These are phyloP conservation scores for Pseudococcus viburni DNA, from an alignment of 2,888 invertebrate species.

Conservation along the genomic window DNA sequence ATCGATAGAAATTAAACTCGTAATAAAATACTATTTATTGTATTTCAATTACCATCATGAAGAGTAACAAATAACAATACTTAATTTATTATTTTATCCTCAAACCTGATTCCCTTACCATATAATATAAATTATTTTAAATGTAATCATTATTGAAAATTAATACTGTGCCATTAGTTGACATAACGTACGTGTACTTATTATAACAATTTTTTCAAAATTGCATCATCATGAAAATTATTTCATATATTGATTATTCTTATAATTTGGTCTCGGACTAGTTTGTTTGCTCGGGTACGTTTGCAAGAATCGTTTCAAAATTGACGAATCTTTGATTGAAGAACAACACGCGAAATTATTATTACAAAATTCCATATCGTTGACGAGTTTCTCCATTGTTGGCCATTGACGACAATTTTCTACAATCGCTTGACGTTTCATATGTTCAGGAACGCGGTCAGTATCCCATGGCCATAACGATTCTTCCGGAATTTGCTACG, in stretches of 20 bases:
- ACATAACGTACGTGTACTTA: background rate
- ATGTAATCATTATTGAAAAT: background rate
- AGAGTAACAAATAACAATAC: background rate
- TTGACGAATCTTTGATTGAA: constrained; percentile 1
- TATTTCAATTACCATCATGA: background rate
- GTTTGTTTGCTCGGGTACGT: constrained; percentile 59
- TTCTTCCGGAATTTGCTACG: constrained; percentile 15
- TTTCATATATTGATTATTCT: constrained; percentile 59
- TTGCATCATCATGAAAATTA: background rate
- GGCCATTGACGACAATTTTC: constrained; percentile 28
- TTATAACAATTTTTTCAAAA: background rate
- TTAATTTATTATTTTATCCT: background rate
- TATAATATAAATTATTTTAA: background rate
- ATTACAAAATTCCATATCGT: constrained; percentile 45
- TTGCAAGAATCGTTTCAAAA: constrained; percentile 56
- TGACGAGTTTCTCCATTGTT: background rate
- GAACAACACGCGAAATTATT: constrained; percentile 53
- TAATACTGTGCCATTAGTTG: background rate
- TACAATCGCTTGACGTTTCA: constrained; percentile 24
- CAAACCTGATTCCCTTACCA: constrained; percentile 10
- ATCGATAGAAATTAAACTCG: background rate
- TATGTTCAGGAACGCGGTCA: constrained; percentile 37
- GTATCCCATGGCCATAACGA: constrained; percentile 56
- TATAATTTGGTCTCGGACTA: constrained; percentile 49
- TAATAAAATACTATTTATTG: background rate